Percentiles rank a stretch among this genome's conserved stretches.
These are phyloP conservation scores for Peromyscus polionotus DNA, from an alignment of 2,113 vertebrate species.

Conservation along the genomic window DNA sequence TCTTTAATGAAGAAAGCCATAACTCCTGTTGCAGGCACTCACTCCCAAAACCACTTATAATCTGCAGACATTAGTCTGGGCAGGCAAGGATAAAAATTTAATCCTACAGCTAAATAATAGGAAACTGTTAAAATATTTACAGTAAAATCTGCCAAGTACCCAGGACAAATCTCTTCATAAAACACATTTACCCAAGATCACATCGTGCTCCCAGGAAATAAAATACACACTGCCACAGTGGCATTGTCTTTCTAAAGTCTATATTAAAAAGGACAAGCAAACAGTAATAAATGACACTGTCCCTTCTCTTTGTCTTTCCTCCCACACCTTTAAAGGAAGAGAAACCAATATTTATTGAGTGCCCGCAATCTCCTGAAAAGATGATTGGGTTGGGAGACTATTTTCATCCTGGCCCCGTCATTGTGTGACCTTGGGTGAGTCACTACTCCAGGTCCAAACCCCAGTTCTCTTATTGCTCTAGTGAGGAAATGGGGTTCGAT, in stretches of 20 bases:
- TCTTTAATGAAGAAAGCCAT: constrained; percentile 36
- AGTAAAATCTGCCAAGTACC: constrained; percentile 73
- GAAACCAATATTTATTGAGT: constrained; percentile 63
- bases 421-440: constrained; percentile 62
- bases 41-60: constrained; percentile 48
- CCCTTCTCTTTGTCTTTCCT: constrained; percentile 56
- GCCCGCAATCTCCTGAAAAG: background rate
- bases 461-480: constrained; percentile 11
- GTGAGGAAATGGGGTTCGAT: constrained; percentile 7
- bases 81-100: constrained; percentile 75
- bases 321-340: constrained; percentile 44
- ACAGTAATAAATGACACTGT: constrained; percentile 65
- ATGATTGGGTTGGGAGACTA: constrained; percentile 33
- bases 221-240: constrained; percentile 51
- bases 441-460: constrained; percentile 45
- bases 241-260: constrained; percentile 71
- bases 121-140: constrained; percentile 82
- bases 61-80: constrained; percentile 56
- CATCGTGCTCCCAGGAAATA: constrained; percentile 74
- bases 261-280: constrained; percentile 78
- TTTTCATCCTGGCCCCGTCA: constrained; percentile 44
- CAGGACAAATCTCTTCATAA: constrained; percentile 81
- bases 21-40: background rate
- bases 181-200: constrained; percentile 78
- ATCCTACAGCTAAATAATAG: constrained; percentile 77